Conservation (phyloP, 2,113 vertebrate genomes). For the Tamias sibiricus region DNA sequence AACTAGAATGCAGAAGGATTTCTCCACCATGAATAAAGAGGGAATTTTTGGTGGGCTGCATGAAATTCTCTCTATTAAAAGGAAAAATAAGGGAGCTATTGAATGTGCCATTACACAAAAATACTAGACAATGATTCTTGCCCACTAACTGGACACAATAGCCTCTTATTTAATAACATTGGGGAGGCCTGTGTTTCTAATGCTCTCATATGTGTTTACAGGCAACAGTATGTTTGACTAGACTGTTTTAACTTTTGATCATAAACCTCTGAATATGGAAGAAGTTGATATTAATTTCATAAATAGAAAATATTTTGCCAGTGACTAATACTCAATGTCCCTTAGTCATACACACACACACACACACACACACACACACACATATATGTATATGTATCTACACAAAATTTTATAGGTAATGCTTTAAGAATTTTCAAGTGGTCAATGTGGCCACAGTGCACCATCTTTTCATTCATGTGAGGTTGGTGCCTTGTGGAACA, state of each 20-base stretch:
- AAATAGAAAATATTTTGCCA: constrained; percentile 8
- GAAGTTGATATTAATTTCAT: not conserved
- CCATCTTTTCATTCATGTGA: not conserved
- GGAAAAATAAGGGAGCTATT: constrained; percentile 54
- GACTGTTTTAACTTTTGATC: constrained; percentile 45
- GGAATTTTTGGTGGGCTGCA: constrained; percentile 75
- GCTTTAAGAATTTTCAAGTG: not conserved
- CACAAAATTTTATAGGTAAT: not conserved
- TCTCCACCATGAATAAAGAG: constrained; percentile 57
- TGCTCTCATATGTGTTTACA: constrained; percentile 13
- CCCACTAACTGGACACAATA: not conserved
- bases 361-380: too few species aligned
- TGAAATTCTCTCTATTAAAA: constrained; percentile 67
- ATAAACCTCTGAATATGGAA: not conserved
- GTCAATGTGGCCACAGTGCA: not conserved
- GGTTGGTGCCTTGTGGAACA: not conserved
- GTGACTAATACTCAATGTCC: not conserved
- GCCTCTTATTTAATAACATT: constrained; percentile 54
- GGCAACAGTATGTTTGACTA: not conserved
- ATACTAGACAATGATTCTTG: constrained; percentile 65
- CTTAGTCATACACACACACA: not conserved
- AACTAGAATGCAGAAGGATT: constrained; percentile 50
- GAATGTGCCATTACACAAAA: constrained; percentile 50
- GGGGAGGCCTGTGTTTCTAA: constrained; percentile 51
- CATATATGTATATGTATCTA: too few species aligned